Evolutionary conservation across 2,888 invertebrate species (phyloP), one percentile per base, ranked within the genome.

Genomic region (Ptychoptera albimana): DNA sequence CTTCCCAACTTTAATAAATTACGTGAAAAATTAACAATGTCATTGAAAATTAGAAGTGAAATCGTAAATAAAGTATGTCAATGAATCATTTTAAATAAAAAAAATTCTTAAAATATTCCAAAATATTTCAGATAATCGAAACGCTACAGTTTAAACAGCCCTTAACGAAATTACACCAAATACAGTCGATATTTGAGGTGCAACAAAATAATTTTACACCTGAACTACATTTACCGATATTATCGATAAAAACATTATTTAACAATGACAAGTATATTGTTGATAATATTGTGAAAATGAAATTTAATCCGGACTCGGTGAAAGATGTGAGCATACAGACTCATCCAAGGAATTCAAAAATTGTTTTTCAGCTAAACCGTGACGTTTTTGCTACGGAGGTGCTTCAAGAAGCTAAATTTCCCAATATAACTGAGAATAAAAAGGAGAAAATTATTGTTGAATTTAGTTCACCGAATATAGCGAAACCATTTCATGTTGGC

Each of bases 401-500:
- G 14, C 8, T 31, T 13, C 9, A 16, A 7, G 12, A 37, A 14
- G 9, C 13, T 4, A 9, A 37, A 37, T 12, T 6, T 14, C 13
- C 29, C 2, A n/a, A 9, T 14, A 12, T 14, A 32, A 2, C n/a
- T 3, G 13, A 46, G 34, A 32, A n/a, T n/a, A n/a, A 41, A 34
- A 11, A 15, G 29, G 52, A 73, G 51, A 77, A 73, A 54, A 61
- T 83, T 42, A 71, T 84, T 4, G 71, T 85, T 35, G 85, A 86
- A 56, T 86, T 73, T 54, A 87, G 97, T 61, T 98, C 97, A 1
- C 98, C 97, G 15, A 98, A 98, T 60, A 87, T 98, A 54, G 98
- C 98, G 0, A 99, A 98, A 67, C 94, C 96, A 7, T 96, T 98
- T 68, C 97, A 98, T 64, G 79, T 88, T 11, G 97, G 98, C 1